Evolutionary conservation across 2,888 invertebrate species (phyloP), one percentile per base, ranked within the genome.

Genomic region (Oxyscelio sp.): DNA sequence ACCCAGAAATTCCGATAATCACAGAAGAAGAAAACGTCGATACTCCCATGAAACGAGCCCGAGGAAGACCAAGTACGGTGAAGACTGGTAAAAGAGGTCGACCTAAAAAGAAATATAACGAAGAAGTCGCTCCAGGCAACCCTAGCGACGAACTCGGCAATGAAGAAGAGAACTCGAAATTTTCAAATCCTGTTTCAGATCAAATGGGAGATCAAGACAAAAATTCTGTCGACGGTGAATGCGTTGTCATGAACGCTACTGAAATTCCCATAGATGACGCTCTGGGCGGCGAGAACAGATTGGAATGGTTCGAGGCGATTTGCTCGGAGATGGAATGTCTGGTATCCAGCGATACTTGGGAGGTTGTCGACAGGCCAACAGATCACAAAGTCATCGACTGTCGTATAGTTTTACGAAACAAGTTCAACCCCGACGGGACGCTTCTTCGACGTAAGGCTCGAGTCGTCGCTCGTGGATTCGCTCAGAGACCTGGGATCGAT

Each of bases 351-450:
- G 45, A 59, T 27, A 71, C 48, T 11, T 71, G 43, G 31, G 43
- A 27, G 1, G 6, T 71, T 2, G 45, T 59, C n/a, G 24, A 71
- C 45, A 56, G 71, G 45, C 27, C 50, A n/a, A 38, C 9, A 21
- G 66, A 27, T n/a, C 24, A 11, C 3, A 66, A 66, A 6, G 21
- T 59, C 8, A 77, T 77, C 15, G 38, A 68, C 0, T 66, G 66
- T 24, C 21, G 77, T 5, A 56, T 31, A 2, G 56, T 74, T 1
- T 54, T 83, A 1, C 34, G 50, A 4, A 70, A 70, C 22, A 79
- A 79, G 34, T 58, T 21, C n/a, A 54, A 48, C 8, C 0, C 19
- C 13, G 34, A 68, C 15, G 75, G 74, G 5, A 88, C 89, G 27
- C 70, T 87, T 11, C 88, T 89, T 43, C 63, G n/a, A n/a, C n/a